Evolutionary conservation across 2,888 invertebrate genomes (phyloP), one percentile per base, ranked within the genome.

Genomic region (Vanessa cardui): DNA sequence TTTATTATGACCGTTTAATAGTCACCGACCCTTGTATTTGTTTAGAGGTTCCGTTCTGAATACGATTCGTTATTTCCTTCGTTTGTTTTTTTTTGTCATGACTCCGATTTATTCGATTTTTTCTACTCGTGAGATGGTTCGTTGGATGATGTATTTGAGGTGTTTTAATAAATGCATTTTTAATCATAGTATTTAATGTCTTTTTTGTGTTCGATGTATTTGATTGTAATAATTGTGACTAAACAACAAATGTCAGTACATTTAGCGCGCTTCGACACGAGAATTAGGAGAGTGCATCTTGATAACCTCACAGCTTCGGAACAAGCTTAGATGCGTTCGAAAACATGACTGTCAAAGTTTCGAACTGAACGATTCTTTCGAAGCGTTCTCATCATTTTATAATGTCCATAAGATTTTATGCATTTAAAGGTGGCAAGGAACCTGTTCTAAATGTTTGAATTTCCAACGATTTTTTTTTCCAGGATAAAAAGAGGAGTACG

Each of bases 1-100:
- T 77, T 78, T 76, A 74, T 76, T 77, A 76, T 73, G 73, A 74
- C 67, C 68, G 70, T 74, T 75, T 76, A 71, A 72, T 75, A 73
- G 73, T 71, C 70, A 62, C 61, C 66, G 69, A 62, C 58, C 64
- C 69, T 66, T 71, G 67, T 64, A 66, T 71, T 73, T 72, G 72
- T 72, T 72, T 70, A 68, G 62, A 69, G 47, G 66, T 69, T 66
- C 64, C 65, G 70, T 66, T 64, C 62, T 54, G 72, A 72, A 67
- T 72, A 70, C 70, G 58, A 70, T 68, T 73, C 69, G 69, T 73
- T 60, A 31, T 60, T 47, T 8, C 58, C 59, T 66, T 26, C 26
- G 26, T 26, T 26, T 26, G 4, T 26, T 69, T 71, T 64, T 66
- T 39, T 64, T 31, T 47, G 7, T 45, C 52, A 39, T 65, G 26